Evolutionary conservation across 37 sponge, comb jelly and placozoan species (phyloP).

Genomic region (Beroe forskalii): DNA sequence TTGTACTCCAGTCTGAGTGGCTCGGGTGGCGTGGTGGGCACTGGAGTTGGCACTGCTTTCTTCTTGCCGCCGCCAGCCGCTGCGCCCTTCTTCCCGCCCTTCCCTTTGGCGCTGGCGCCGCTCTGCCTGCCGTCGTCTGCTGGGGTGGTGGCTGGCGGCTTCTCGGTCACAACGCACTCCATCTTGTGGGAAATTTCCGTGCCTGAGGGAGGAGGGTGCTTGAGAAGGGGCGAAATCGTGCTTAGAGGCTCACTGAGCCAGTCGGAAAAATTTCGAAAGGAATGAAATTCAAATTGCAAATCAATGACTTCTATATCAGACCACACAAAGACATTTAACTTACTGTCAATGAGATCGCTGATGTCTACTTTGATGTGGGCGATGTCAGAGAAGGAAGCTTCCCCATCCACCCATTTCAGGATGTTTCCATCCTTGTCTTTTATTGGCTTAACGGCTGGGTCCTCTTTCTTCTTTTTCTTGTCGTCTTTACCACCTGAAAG

Average conservation of each 20-base stretch:
- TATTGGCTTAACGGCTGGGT: neutral
- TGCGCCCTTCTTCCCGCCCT: neutral
- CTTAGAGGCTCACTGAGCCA: no score
- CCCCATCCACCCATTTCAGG: neutral
- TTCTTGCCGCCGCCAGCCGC: neutral
- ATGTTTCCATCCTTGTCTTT: constrained; percentile 38
- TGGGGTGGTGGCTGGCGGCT: neutral
- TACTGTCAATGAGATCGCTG: neutral
- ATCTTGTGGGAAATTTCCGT: no score
- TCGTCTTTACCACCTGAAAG: neutral
- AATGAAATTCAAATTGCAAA: no score
- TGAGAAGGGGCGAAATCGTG: no score
- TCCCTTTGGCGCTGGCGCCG: neutral
- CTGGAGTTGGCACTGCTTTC: neutral
- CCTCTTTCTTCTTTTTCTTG: neutral
- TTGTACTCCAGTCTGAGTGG: constrained; percentile 27
- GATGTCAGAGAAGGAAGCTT: neutral
- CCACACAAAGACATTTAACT: neutral
- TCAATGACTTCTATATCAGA: no score
- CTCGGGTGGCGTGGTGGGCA: neutral
- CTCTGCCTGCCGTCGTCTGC: neutral
- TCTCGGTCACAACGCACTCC: constrained; percentile 25
- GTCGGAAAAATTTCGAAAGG: no score
- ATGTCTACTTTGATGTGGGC: constrained; percentile 9
- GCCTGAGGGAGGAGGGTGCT: no score